Evolutionary conservation across 2,113 vertebrate species (phyloP), one percentile per base, ranked within the genome.

Genomic region (Chamaetylas fuelleborni): DNA sequence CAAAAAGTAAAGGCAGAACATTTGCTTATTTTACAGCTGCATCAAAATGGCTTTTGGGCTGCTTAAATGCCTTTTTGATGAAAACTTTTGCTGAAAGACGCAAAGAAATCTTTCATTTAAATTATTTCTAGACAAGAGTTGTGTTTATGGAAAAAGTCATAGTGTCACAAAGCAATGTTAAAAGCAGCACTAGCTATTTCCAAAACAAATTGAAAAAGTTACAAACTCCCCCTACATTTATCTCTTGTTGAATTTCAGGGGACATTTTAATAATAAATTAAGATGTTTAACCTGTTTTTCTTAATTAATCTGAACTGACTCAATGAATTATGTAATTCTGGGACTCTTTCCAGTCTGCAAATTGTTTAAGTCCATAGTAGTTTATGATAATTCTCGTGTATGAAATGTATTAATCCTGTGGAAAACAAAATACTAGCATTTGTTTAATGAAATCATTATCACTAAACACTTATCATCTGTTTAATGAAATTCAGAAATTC

Each of bases 361-460:
- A 93, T 83, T 92, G 42, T 92, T 93, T 53, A 88, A 91, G 62
- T 88, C 77, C 12, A 7, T 33, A 88, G 48, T 73, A 82, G 81
- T 89, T 81, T 82, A 86, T 65, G 54, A 61, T 91, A 86, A 93
- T 94, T 94, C 69, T 71, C 86, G 23, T 74, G 53, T 78, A 90
- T 91, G 61, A 90, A 89, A 92, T 62, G 14, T 60, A 81, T 90
- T 90, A 95, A 96, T 95, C 88, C 61, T 36, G 66, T 73, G 77
- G 81, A 96, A 92, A 91, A 88, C 65, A 73, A 91, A 95, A 90
- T 86, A 38, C 67, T 71, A 93, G 54, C 93, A 96, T 94, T 95
- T 95, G 85, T 86, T 95, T 97, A 96, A 94, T 96, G 90, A 94
- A 97, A 93, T 83, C 72, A 78, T 95, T 95, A 92, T 83, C 94